Base-by-base conservation (phyloP, 2,797 vertebrate genomes). In the Mallotus villosus region DNA sequence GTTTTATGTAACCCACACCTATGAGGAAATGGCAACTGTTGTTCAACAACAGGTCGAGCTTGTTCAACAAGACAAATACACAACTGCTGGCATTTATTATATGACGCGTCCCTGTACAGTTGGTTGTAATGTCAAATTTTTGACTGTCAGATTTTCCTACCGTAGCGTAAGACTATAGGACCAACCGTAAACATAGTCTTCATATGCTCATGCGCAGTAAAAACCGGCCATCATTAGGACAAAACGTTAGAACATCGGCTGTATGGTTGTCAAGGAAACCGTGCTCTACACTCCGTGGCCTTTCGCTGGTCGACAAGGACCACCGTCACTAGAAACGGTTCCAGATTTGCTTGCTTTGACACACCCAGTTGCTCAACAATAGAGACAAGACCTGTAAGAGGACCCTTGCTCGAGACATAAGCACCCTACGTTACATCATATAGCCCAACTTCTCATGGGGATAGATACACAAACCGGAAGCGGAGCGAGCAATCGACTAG, bases 221-320 rank as follows among this genome's bases (percentile, higher is more conserved):
- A 37, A 11, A 41, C 0, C 9, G 2, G 8, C 8, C 4, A 41
- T 41, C 37, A 41, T 41, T 11, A 41, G 37, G 11, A 41, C 37
- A 41, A 12, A 41, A 41, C 37, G 8, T 41, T 41, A 12, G 37
- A 41, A 41, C 37, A 9, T 41, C 70, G 63, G 37, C 37, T 37
- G 73, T 63, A 66, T n/a, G 41, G 83, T 86, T 73, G 61, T 78
- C 74, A 85, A 82, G 85, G 85, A 74, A 77, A 82, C 81, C 70
- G 34, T 63, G 74, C 69, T 77, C 81, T 70, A 37, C 63, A 53
- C 46, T 25, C 17, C 71, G 34, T 49, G 41, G 64, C 34, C 32
- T 16, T 60, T 46, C 22, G 34, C 71, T 37, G 34, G 62, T 64
- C 16, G 16, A 19, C 19, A 53, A 19, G 17, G 16, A 12, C 46